Evolutionary conservation across 2,888 invertebrate species (phyloP).

Genomic region (Leucania comma): DNA sequence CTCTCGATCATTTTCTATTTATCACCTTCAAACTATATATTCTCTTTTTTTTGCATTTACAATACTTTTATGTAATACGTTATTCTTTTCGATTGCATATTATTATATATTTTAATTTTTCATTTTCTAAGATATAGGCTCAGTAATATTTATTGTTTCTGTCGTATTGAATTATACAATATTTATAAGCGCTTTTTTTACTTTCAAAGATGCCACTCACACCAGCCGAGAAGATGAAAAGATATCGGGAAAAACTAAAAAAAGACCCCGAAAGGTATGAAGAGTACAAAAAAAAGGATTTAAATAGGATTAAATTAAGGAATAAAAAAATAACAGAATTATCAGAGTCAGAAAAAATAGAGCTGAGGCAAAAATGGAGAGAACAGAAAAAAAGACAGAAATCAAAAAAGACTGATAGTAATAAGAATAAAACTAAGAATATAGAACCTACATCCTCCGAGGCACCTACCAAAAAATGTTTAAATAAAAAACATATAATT

Average conservation of each 20-base stretch:
- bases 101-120: no score
- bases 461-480: slow-evolving; percentile 12
- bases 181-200: neutral
- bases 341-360: slow-evolving; percentile 13
- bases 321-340: slow-evolving; percentile 21
- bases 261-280: slow-evolving; percentile 26
- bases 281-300: slow-evolving; percentile 30
- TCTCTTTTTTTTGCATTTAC: no score
- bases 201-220: slow-evolving; percentile 19
- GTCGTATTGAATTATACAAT: neutral
- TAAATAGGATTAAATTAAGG: slow-evolving; percentile 11
- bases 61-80: no score
- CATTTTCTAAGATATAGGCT: slow-evolving; percentile 4
- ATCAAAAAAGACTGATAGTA: slow-evolving; percentile 12
- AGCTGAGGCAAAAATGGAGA: slow-evolving; percentile 26
- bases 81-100: no score
- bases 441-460: slow-evolving; percentile 18
- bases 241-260: slow-evolving; percentile 25
- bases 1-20: no score
- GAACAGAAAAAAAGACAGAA: slow-evolving; percentile 30
- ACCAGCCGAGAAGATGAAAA: slow-evolving; percentile 26
- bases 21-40: no score
- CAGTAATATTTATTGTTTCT: neutral
- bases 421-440: slow-evolving; percentile 23
- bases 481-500: slow-evolving; percentile 9